phyloP scores from a whole-genome alignment of 2,888 invertebrate species.

The Brenthis daphne region DNA sequence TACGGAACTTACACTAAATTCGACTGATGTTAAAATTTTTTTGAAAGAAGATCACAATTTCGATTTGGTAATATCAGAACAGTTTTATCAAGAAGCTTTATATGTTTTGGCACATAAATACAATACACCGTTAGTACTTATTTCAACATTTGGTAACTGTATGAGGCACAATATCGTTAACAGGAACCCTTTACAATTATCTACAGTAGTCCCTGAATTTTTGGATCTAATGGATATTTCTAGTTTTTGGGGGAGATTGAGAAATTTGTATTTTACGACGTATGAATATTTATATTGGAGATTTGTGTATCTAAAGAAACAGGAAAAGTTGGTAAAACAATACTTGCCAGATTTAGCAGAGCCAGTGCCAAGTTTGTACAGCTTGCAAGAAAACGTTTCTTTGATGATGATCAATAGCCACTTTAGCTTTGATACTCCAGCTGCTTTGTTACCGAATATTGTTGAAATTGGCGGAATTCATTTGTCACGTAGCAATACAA shows the following conservation, averaged over 20 bases:
- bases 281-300: conserved; percentile 72
- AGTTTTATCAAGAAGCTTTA: conserved; percentile 74
- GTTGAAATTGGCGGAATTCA: conserved; percentile 83
- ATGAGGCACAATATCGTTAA: conserved; percentile 66
- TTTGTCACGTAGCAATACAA: conserved; percentile 56
- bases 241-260: conserved; percentile 75
- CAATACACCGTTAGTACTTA: conserved; percentile 63
- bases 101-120: conserved; percentile 72
- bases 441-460: conserved; percentile 79
- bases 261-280: conserved; percentile 70
- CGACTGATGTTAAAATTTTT: conserved; percentile 57
- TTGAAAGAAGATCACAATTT: conserved; percentile 61
- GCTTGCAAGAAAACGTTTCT: conserved; percentile 66
- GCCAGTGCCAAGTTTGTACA: conserved; percentile 65
- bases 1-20: conserved; percentile 63
- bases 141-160: conserved; percentile 70
- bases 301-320: conserved; percentile 63
- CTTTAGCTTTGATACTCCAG: conserved; percentile 70
- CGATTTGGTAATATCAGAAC: conserved; percentile 75
- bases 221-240: conserved; percentile 70
- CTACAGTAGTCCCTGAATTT: conserved; percentile 66
- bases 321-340: conserved; percentile 62
- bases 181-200: conserved; percentile 68
- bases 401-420: conserved; percentile 76
- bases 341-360: conserved; percentile 61